A percentile compares a stretch with the other conserved stretches of the same genome.
Conservation (phyloP, 2,113 vertebrate species). For the Petromus typicus region DNA sequence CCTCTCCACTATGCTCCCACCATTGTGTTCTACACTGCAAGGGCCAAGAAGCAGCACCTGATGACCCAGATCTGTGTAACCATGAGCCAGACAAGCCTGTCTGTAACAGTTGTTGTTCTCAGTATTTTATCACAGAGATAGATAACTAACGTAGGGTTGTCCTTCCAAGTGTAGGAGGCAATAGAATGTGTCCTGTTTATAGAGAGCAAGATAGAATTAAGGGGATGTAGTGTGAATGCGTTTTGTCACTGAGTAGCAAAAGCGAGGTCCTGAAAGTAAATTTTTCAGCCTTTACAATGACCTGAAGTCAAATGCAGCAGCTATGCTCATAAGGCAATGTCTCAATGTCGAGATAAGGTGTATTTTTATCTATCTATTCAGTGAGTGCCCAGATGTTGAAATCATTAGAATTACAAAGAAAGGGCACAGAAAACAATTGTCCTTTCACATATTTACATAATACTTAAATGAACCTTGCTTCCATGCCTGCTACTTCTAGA, state of each 20-base stretch:
- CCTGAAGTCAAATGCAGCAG: not conserved
- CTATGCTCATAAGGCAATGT: not conserved
- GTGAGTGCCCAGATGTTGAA: not conserved
- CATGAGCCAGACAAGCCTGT: not conserved
- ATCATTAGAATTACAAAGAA: not conserved
- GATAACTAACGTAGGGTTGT: not conserved
- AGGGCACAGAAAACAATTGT: not conserved
- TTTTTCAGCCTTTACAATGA: not conserved
- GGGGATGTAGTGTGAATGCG: accelerated
- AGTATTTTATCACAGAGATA: not conserved
- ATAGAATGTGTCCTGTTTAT: accelerated
- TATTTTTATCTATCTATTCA: not conserved
- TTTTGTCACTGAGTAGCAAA: not conserved
- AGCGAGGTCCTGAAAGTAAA: not conserved
- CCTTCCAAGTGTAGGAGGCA: not conserved
- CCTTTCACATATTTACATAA: not conserved
- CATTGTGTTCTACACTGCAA: not conserved
- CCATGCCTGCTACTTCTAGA: not conserved
- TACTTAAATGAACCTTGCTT: not conserved
- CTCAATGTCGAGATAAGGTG: not conserved
- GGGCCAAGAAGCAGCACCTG: not conserved
- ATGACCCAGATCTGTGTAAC: not conserved
- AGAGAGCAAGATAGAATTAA: accelerated
- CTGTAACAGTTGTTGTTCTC: not conserved
- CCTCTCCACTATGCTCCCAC: too few relatives aligned